Percentiles rank a stretch among this genome's conserved stretches.
Evolutionary conservation across 1,140 invertebrate genomes (phyloP).

Genomic region (Condylostylus longicornis): DNA sequence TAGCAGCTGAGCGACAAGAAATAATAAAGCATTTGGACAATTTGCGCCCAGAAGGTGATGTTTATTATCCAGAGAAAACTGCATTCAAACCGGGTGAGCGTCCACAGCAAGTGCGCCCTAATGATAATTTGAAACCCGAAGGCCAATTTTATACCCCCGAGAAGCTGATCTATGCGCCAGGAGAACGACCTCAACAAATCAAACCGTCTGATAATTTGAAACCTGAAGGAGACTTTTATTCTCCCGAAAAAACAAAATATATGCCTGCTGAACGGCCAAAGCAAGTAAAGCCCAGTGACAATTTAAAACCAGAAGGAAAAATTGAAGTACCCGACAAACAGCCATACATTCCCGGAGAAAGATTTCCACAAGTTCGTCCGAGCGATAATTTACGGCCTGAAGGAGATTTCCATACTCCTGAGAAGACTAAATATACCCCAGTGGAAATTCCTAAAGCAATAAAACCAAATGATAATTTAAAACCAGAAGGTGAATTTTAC

Average conservation of each 20-base stretch:
- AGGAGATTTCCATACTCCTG: constrained; percentile 44
- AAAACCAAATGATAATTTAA: constrained; percentile 47
- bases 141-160: constrained; percentile 31
- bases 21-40: constrained; percentile 36
- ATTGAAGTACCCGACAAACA: constrained; percentile 36
- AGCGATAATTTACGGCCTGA: constrained; percentile 48
- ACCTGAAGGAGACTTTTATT: constrained; percentile 41
- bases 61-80: constrained; percentile 33
- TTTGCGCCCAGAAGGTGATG: constrained; percentile 41
- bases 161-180: constrained; percentile 26
- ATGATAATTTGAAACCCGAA: constrained; percentile 35
- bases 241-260: constrained; percentile 33
- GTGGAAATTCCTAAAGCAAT: constrained; percentile 39
- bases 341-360: constrained; percentile 33
- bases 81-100: constrained; percentile 33
- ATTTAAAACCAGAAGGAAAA: constrained; percentile 41
- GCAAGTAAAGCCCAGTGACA: constrained; percentile 34
- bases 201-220: constrained; percentile 37
- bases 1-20: constrained; percentile 33
- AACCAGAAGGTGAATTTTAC: constrained; percentile 51
- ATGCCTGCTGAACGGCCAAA: constrained; percentile 34
- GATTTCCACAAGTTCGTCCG: constrained; percentile 31
- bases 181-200: constrained; percentile 30
- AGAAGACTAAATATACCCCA: constrained; percentile 40
- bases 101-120: constrained; percentile 29